phyloP scores from a whole-genome alignment of 53 echinoderm and acorn worm genomes.

The Holothuria leucospilota region DNA sequence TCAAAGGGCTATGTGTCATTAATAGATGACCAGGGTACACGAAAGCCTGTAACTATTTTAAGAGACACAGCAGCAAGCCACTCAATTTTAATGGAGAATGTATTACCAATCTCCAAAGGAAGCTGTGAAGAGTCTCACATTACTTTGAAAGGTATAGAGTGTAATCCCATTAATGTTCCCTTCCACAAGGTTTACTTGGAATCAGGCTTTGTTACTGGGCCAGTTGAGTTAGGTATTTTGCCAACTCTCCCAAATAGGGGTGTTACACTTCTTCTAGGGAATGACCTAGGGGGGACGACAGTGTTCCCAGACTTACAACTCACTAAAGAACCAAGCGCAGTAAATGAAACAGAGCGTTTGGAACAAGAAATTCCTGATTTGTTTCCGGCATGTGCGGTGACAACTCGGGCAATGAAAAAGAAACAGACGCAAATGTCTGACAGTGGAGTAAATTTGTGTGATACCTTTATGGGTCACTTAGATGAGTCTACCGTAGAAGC shows the following conservation, averaged over 20 bases:
- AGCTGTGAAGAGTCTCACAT: neutral
- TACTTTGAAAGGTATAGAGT: neutral
- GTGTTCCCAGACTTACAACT: no score
- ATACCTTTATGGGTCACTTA: no score
- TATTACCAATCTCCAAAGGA: neutral
- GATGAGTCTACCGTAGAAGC: no score
- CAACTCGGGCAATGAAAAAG: no score
- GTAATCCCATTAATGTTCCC: neutral
- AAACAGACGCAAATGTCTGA: no score
- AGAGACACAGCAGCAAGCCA: conserved; percentile 23
- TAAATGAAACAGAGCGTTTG: no score
- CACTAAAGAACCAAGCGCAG: no score
- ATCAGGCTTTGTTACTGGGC: neutral
- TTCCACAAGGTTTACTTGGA: neutral
- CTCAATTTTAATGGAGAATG: neutral
- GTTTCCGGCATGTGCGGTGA: no score
- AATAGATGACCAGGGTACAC: neutral
- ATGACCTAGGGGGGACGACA: no score
- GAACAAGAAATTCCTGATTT: no score
- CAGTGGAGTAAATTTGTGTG: no score
- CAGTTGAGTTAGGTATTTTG: neutral
- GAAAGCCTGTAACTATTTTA: conserved; percentile 3
- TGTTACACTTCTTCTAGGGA: neutral
- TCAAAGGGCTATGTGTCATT: conserved; percentile 12
- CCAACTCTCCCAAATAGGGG: neutral